Conservation (phyloP, 2,888 invertebrate species). For the Eupithecia vulgata region DNA sequence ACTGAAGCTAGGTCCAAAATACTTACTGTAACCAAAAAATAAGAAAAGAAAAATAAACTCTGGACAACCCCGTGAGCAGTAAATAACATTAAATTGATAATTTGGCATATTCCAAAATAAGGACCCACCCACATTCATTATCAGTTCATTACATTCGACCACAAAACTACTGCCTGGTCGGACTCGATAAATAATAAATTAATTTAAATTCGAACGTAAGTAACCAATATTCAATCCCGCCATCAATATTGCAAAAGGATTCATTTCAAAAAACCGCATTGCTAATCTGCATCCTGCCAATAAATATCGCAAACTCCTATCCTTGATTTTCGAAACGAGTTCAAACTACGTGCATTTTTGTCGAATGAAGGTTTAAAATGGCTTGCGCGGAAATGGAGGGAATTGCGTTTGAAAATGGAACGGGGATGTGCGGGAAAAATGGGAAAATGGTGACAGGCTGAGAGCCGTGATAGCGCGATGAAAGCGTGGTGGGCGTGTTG, state of each 20-base stretch:
- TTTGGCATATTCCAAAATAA: not conserved
- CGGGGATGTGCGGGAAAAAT: constrained; percentile 70
- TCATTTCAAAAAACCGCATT: constrained; percentile 79
- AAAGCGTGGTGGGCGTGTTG: constrained; percentile 64
- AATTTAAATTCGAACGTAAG: constrained; percentile 44
- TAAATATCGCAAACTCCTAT: constrained; percentile 48
- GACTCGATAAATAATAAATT: constrained; percentile 60
- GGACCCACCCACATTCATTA: constrained; percentile 36
- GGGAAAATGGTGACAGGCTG: constrained; percentile 80
- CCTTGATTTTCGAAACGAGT: constrained; percentile 22
- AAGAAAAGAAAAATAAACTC: not conserved
- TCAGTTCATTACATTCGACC: constrained; percentile 53
- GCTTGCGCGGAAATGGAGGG: constrained; percentile 5
- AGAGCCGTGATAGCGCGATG: constrained; percentile 81
- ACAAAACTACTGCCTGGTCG: constrained; percentile 54
- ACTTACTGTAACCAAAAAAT: not conserved
- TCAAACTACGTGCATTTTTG: constrained; percentile 24
- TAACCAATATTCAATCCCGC: constrained; percentile 71
- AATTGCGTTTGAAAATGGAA: constrained; percentile 43
- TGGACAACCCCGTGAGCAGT: not conserved
- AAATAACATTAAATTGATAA: not conserved
- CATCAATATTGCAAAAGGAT: constrained; percentile 73
- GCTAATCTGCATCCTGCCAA: constrained; percentile 57
- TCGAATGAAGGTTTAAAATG: constrained; percentile 41
- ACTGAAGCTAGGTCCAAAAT: too few relatives aligned